Conservation (phyloP, 2,113 vertebrate species). For the Willisornis vidua region DNA sequence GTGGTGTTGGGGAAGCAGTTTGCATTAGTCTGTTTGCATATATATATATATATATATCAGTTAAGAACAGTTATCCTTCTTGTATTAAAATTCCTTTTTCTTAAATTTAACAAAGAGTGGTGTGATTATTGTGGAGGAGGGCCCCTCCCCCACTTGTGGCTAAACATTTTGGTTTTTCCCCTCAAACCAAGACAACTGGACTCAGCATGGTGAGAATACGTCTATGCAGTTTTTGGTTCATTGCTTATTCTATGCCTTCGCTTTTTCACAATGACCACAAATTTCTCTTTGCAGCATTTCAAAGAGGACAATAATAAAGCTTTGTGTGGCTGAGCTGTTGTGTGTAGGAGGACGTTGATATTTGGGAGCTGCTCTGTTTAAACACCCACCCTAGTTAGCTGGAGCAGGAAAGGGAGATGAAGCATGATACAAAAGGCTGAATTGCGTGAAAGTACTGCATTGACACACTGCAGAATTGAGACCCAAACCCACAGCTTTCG, state of each 20-base stretch:
- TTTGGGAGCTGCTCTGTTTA: neutral
- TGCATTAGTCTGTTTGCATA: no score
- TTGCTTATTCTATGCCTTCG: neutral
- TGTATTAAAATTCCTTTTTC: no score
- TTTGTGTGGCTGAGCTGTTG: neutral
- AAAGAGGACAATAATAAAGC: neutral
- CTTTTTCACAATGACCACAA: neutral
- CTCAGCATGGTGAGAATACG: neutral
- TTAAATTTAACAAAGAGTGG: no score
- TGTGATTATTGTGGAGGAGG: no score
- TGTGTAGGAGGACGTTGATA: neutral
- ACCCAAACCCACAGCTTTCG: neutral
- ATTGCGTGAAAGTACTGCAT: neutral
- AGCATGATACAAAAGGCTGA: neutral
- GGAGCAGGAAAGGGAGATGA: neutral
- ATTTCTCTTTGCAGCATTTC: neutral
- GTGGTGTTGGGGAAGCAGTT: no score
- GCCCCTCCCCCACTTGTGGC: no score
- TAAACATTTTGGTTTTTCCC: no score
- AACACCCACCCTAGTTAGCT: neutral
- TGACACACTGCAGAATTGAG: neutral
- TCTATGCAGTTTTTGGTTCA: neutral
- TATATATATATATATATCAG: no score
- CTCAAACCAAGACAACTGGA: no score
- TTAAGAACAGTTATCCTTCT: no score